These are phyloP conservation scores for Aphidius ervi DNA, from an alignment of 1,140 invertebrate genomes.

Conservation along the genomic window DNA sequence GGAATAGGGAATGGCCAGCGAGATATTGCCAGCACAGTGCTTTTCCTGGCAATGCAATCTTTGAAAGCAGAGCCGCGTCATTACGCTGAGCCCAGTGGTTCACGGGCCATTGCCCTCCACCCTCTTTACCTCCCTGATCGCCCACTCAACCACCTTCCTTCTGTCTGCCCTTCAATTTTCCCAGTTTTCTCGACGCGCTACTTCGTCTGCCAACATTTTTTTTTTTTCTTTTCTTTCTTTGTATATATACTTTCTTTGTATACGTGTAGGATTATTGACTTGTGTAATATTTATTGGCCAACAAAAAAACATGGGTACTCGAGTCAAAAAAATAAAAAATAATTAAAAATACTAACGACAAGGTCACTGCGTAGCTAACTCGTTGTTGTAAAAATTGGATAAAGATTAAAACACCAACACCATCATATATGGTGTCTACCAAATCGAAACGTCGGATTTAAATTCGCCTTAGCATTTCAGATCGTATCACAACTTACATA, in stretches of 20 bases:
- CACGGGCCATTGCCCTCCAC: conserved; percentile 50
- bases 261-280: too few relatives aligned
- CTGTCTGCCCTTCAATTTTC: conserved; percentile 27
- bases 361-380: too few relatives aligned
- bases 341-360: too few relatives aligned
- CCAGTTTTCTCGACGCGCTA: conserved; percentile 19
- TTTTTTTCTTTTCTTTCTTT: conserved; percentile 4
- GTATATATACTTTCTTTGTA: too few relatives aligned
- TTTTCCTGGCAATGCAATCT: conserved; percentile 54
- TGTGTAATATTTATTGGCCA: too few relatives aligned
- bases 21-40: conserved; percentile 28
- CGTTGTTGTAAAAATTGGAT: too few relatives aligned
- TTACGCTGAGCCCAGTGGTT: conserved; percentile 49
- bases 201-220: conserved; percentile 15
- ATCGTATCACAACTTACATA: not conserved
- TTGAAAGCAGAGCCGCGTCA: conserved; percentile 55
- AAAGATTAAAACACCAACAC: too few relatives aligned
- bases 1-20: conserved; percentile 13
- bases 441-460: too few relatives aligned
- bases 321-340: too few relatives aligned
- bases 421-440: too few relatives aligned
- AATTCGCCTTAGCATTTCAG: conserved; percentile 17
- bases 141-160: conserved; percentile 25
- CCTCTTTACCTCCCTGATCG: not conserved
- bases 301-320: too few relatives aligned